Evolutionary conservation across 2,888 invertebrate genomes (phyloP), one percentile per base, ranked within the genome.

Genomic region (Periphyllus acericola): DNA sequence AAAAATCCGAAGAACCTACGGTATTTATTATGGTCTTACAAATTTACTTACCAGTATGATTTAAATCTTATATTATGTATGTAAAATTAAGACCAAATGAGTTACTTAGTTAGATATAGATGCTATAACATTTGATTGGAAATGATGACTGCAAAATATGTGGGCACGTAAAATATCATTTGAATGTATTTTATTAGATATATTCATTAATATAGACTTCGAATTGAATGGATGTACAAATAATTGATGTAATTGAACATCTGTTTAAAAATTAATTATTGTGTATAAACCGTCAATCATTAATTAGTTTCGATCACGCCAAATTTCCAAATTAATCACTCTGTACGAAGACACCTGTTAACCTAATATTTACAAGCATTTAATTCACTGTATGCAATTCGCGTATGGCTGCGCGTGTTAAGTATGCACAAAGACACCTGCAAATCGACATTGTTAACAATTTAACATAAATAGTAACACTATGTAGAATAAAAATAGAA

Each of bases 231-330:
- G 17, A 40, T 40, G 9, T 79, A 66, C 29, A 81, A 68, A 68
- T 21, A 68, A 68, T 40, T 40, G 29, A 46, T 29, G 1, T 11
- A 66, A 82, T 72, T 71, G 32, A 19, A 83, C 83, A 83, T 72
- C n/a, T 83, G 83, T 83, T 74, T 2, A 32, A 21, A n/a, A 40
- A 71, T 71, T 71, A 81, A 40, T 40, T 34, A 66, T 29, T 21
- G 19, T 25, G 46, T 46, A 46, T 14, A 8, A 46, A 46, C 11
- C 46, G 46, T 46, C 14, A 46, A 14, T 46, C 34, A 60, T 1
- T 83, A 83, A 83, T 84, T 84, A 84, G 66, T 76, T 46, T 46
- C 3, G 46, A 84, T 9, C 76, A 66, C 66, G 76, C 46, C 25
- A 76, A 46, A 32, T 84, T 84, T n/a, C 19, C 19, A 76, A 25